Percentiles rank a stretch among this genome's conserved stretches.
Conservation (phyloP, 2,888 invertebrate species). For the Volucella inflata region DNA sequence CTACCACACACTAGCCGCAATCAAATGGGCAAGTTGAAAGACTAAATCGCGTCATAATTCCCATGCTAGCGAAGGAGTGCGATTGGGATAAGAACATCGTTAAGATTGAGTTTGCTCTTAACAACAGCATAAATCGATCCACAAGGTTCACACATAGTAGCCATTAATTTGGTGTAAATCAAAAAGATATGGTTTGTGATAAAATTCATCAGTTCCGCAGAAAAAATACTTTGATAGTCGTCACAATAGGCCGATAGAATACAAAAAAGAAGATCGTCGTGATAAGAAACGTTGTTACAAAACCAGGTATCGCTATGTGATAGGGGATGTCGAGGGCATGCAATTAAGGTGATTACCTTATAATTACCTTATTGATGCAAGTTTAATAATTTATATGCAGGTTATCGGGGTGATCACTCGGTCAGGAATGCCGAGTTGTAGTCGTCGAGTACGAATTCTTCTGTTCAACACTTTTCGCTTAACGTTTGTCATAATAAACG, state of each 20-base stretch:
- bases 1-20: slow-evolving; percentile 15
- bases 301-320: background rate
- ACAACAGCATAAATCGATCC: slow-evolving; percentile 77
- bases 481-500: too few species aligned
- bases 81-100: slow-evolving; percentile 8
- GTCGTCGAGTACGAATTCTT: slow-evolving; percentile 4
- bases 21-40: slow-evolving; percentile 31
- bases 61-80: slow-evolving; percentile 50
- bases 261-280: slow-evolving; percentile 42
- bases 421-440: slow-evolving; percentile 42
- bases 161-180: slow-evolving; percentile 77
- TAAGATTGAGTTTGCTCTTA: slow-evolving; percentile 55
- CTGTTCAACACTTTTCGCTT: background rate
- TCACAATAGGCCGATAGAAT: slow-evolving; percentile 2
- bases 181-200: slow-evolving; percentile 75
- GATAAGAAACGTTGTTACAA: background rate
- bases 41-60: background rate
- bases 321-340: slow-evolving; percentile 5
- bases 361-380: background rate
- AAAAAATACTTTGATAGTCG: slow-evolving; percentile 3
- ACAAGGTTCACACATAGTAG: slow-evolving; percentile 77
- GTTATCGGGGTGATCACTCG: too few species aligned
- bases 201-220: slow-evolving; percentile 2
- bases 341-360: slow-evolving; percentile 17
- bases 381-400: background rate